Evolutionary conservation across 2,888 invertebrate genomes (phyloP), one percentile per base, ranked within the genome.

Genomic region (Andrena chrysosceles): DNA sequence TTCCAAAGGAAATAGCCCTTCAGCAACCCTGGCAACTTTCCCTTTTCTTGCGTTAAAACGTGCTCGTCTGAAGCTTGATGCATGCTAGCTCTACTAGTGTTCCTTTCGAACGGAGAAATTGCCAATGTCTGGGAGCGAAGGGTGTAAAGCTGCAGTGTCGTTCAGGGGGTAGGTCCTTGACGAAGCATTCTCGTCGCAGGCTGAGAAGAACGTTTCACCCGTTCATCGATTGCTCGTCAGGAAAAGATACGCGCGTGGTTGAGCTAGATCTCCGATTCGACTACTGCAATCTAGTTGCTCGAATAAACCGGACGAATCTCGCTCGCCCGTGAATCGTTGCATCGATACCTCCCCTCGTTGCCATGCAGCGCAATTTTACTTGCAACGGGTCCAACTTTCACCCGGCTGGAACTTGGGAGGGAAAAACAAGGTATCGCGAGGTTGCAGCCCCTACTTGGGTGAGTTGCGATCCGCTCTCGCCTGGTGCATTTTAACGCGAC

Each of bases 401-500:
- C 10, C n/a, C 35, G 35, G 13, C 20, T 54, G 63, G 64, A 48
- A 48, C 16, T n/a, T 31, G 23, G 23, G 13, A 2, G 5, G 4
- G 4, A 35, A 10, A 8, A 66, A 10, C 33, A 56, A 33, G 56
- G 48, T 68, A 70, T 59, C 77, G n/a, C 20, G n/a, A 20, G 10
- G 23, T n/a, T 31, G 13, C 35, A 23, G 52, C 13, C 26, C 23
- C 26, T 16, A 31, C 10, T 33, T 0, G 4, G 29, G 52, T n/a
- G 49, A 68, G 69, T 74, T 63, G 42, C 71, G 67, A 77, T 73
- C 56, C 33, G 13, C 62, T 42, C 54, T 56, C n/a, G 62, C 52
- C 26, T 56, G 68, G 63, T 64, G 72, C 70, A 86, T 85, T 79
- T 81, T 66, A 72, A 81, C 75, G 56, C 23, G 54, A 64, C 71